Evolutionary conservation across 2,888 invertebrate genomes (phyloP).

Genomic region (Cataglyphis rosenhaueri): DNA sequence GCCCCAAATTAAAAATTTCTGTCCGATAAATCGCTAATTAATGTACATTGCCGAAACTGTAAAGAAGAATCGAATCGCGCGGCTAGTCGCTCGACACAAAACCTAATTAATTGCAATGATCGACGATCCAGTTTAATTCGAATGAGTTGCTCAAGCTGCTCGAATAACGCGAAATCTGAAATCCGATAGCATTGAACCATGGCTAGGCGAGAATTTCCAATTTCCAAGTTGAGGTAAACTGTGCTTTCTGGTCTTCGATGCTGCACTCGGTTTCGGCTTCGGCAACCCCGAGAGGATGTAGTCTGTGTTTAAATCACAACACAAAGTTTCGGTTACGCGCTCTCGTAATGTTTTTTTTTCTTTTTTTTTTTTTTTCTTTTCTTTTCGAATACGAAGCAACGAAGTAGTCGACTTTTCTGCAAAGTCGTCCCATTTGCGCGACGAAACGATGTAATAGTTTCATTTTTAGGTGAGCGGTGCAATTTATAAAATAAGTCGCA

Average conservation of each 20-base stretch:
- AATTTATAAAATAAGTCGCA: conserved; percentile 24
- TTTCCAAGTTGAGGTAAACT: conserved; percentile 62
- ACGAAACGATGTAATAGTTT: conserved; percentile 4
- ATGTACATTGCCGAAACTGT: conserved; percentile 3
- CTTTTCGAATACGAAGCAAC: background rate
- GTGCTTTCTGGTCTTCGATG: background rate
- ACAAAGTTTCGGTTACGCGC: conserved; percentile 8
- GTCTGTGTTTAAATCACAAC: conserved; percentile 37
- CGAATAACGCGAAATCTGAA: conserved; percentile 69
- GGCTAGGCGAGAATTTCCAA: conserved; percentile 68
- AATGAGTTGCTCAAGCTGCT: conserved; percentile 51
- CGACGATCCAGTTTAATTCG: conserved; percentile 41
- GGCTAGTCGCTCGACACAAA: conserved; percentile 6
- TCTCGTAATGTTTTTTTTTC: background rate
- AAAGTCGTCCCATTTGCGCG: background rate
- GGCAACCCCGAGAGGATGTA: background rate
- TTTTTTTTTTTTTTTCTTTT: background rate
- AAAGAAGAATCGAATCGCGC: conserved; percentile 32
- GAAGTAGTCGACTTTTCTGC: background rate
- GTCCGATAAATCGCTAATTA: conserved; percentile 34
- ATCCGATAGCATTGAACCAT: conserved; percentile 60
- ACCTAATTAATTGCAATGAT: conserved; percentile 48
- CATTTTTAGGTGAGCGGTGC: background rate
- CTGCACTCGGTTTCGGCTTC: conserved; percentile 5
- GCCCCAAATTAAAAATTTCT: conserved; percentile 37